Conservation (phyloP, 2,888 invertebrate species). For the Copidosoma aretas region DNA sequence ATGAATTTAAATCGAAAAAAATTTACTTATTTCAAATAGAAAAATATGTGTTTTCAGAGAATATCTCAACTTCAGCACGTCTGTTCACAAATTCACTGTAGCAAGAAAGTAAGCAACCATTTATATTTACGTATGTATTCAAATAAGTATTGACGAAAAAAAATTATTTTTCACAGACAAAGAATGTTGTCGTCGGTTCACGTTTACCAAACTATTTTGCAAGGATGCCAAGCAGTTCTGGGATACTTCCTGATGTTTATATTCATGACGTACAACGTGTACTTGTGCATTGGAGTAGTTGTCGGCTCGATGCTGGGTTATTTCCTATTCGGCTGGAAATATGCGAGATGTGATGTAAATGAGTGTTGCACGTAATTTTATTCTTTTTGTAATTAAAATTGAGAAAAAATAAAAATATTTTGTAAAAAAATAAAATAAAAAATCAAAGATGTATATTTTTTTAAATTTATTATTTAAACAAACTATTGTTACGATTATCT, state of each 20-base stretch:
- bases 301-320: slow-evolving; percentile 67
- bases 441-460: too few relatives aligned
- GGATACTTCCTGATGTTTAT: slow-evolving; percentile 70
- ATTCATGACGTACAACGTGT: slow-evolving; percentile 71
- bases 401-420: too few relatives aligned
- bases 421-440: too few relatives aligned
- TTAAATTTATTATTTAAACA: too few relatives aligned
- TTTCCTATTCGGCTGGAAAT: slow-evolving; percentile 56
- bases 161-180: slow-evolving; percentile 48
- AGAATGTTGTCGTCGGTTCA: slow-evolving; percentile 53
- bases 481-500: too few relatives aligned
- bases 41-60: too few relatives aligned
- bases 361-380: slow-evolving; percentile 51
- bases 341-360: slow-evolving; percentile 44
- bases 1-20: too few relatives aligned
- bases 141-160: too few relatives aligned
- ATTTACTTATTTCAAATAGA: too few relatives aligned
- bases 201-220: slow-evolving; percentile 52
- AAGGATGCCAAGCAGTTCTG: slow-evolving; percentile 62
- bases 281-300: slow-evolving; percentile 66
- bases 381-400: too few relatives aligned
- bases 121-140: not conserved
- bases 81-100: slow-evolving; percentile 12
- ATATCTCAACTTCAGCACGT: slow-evolving; percentile 43
- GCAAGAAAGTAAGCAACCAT: slow-evolving; percentile 44